Percentiles rank a stretch among this genome's conserved stretches.
Conservation (phyloP, 2,888 invertebrate species). For the Pediacus dermestoides region DNA sequence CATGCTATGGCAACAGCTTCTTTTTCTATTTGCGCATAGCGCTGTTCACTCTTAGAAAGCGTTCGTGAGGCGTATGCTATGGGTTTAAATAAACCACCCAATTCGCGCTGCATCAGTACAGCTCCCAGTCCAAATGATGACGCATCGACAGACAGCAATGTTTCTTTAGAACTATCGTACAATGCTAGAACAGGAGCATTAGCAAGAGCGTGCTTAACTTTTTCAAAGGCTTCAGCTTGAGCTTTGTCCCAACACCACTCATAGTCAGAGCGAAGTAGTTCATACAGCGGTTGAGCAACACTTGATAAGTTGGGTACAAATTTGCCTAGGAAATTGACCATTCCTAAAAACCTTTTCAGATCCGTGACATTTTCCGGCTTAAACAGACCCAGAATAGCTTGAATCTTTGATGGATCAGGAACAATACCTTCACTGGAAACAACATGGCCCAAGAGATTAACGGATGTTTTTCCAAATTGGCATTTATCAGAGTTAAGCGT, state of each 20-base stretch:
- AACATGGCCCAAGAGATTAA: slow-evolving; percentile 30
- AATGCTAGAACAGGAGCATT: slow-evolving; percentile 4
- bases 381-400: background rate
- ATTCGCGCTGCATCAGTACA: slow-evolving; percentile 26
- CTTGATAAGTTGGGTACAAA: slow-evolving; percentile 5
- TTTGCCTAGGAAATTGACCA: slow-evolving; percentile 5
- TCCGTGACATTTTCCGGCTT: slow-evolving; percentile 3
- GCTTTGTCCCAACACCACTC: background rate
- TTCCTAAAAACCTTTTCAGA: slow-evolving; percentile 3
- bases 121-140: slow-evolving; percentile 21
- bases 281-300: background rate
- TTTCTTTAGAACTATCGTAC: background rate
- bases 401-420: slow-evolving; percentile 1
- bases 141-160: slow-evolving; percentile 21
- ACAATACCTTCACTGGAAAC: slow-evolving; percentile 21
- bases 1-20: slow-evolving; percentile 27
- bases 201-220: background rate
- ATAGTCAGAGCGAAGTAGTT: background rate
- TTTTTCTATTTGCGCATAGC: slow-evolving; percentile 32
- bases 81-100: too few relatives aligned
- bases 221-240: background rate
- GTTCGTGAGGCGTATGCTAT: slow-evolving; percentile 30
- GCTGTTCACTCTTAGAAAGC: slow-evolving; percentile 20
- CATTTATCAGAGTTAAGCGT: slow-evolving; percentile 28
- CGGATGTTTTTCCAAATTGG: slow-evolving; percentile 21